phyloP scores from a whole-genome alignment of 2,888 invertebrate species.

The Eremobia ochroleuca region DNA sequence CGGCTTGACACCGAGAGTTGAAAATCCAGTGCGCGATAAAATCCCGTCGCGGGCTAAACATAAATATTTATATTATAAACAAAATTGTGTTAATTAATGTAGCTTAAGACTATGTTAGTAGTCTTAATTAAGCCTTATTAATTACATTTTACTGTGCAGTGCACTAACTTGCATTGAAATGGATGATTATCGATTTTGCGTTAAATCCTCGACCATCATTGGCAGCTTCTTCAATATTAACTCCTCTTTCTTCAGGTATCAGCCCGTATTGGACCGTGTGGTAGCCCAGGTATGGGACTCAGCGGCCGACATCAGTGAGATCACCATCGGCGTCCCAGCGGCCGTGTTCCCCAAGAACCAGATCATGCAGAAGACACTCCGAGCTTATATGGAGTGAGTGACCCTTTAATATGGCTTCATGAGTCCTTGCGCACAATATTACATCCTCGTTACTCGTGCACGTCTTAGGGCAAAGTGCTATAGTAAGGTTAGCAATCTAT shows the following conservation, averaged over 20 bases:
- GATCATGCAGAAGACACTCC: conserved; percentile 92
- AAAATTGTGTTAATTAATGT: too few species aligned
- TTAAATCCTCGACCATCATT: neutral
- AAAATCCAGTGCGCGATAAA: too few species aligned
- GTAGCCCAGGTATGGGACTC: conserved; percentile 97
- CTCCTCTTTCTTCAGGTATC: conserved; percentile 86
- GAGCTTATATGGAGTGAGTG: conserved; percentile 93
- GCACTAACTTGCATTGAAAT: neutral
- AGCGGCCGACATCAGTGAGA: conserved; percentile 94
- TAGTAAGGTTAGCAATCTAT: neutral
- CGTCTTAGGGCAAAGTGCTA: neutral
- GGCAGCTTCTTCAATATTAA: neutral
- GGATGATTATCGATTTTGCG: neutral
- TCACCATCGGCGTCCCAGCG: conserved; percentile 93
- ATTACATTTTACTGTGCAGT: too few species aligned
- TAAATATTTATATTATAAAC: too few species aligned
- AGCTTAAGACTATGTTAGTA: too few species aligned
- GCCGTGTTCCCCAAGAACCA: conserved; percentile 94
- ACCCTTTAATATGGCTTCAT: neutral
- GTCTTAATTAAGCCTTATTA: too few species aligned
- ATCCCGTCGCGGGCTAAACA: too few species aligned
- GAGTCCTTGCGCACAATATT: neutral
- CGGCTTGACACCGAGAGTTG: too few species aligned
- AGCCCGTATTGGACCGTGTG: conserved; percentile 92
- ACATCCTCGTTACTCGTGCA: neutral